Evolutionary conservation across 2,113 vertebrate genomes (phyloP).

Genomic region (Tetrax tetrax): DNA sequence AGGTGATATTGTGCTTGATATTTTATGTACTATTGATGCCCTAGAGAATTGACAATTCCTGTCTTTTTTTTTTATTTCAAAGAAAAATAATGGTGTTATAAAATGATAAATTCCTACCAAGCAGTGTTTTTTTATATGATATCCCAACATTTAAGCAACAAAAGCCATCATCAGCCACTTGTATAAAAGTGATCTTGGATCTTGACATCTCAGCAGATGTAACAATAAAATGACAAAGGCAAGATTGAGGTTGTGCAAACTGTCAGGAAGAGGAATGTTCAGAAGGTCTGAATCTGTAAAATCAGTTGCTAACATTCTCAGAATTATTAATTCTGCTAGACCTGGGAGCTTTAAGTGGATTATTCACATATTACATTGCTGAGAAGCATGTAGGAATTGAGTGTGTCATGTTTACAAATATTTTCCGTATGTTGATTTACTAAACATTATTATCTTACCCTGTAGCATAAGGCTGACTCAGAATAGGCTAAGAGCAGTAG

Average conservation of each 20-base stretch:
- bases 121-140: background rate
- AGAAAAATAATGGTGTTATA: accelerated
- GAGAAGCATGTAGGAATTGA: background rate
- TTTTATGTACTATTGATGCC: background rate
- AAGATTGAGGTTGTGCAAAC: background rate
- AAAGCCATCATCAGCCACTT: background rate
- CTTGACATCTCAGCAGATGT: background rate
- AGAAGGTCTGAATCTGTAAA: background rate
- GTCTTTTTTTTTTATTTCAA: background rate
- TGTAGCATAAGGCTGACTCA: background rate
- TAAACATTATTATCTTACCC: background rate
- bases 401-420: background rate
- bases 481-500: background rate
- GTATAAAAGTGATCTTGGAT: background rate
- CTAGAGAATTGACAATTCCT: background rate
- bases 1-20: background rate
- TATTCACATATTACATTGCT: background rate
- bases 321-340: background rate
- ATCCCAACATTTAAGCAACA: background rate
- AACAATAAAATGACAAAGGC: background rate
- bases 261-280: background rate
- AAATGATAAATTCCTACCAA: background rate
- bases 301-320: background rate
- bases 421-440: background rate
- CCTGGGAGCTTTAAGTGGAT: background rate